A percentile compares a stretch with the other conserved stretches of the same genome.
Evolutionary conservation across 2,888 invertebrate genomes (phyloP).

Genomic region (Oligia strigilis): DNA sequence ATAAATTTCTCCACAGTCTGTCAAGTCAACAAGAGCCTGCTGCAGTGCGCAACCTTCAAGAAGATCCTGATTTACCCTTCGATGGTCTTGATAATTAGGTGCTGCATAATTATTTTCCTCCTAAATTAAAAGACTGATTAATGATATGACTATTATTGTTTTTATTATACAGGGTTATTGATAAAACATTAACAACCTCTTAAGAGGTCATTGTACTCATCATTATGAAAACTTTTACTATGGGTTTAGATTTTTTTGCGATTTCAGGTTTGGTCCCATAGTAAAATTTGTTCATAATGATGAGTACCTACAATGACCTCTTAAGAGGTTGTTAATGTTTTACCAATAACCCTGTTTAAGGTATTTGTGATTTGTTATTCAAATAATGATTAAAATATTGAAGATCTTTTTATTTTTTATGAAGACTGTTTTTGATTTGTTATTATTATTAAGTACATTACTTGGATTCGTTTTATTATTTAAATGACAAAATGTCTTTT

Average conservation of each 20-base stretch:
- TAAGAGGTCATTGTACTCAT: too few species aligned
- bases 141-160: too few species aligned
- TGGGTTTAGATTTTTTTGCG: too few species aligned
- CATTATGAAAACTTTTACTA: too few species aligned
- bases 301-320: too few species aligned
- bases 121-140: conserved; percentile 16
- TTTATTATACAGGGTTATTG: too few species aligned
- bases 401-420: neutral
- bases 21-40: conserved; percentile 13
- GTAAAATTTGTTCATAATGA: too few species aligned
- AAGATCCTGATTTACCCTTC: conserved; percentile 5
- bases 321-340: too few species aligned
- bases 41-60: conserved; percentile 17
- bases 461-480: neutral
- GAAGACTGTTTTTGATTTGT: neutral
- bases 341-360: neutral
- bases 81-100: conserved; percentile 6
- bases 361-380: neutral
- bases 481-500: neutral
- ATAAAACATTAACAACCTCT: too few species aligned
- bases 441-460: neutral
- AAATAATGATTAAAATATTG: too few species aligned
- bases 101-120: conserved; percentile 10
- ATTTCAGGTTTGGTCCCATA: too few species aligned
- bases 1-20: conserved; percentile 9